These are phyloP conservation scores for Helicoverpa armigera DNA, from an alignment of 1,140 invertebrate species.

Conservation along the genomic window DNA sequence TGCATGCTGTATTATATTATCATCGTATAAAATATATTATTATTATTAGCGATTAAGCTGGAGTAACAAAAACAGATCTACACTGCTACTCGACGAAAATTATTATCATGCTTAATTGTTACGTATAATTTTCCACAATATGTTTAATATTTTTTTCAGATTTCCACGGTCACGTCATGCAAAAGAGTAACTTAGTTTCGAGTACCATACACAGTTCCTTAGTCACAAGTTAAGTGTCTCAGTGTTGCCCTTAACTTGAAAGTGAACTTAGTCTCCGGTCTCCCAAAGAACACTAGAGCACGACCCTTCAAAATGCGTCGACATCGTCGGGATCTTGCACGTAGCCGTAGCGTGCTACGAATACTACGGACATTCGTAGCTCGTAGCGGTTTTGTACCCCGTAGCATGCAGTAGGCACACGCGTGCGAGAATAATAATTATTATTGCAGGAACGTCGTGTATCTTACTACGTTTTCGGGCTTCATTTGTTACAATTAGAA, in stretches of 20 bases:
- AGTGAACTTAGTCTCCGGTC: slow-evolving; percentile 16
- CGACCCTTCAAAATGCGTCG: slow-evolving; percentile 16
- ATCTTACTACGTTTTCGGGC: no score
- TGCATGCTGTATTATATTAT: no score
- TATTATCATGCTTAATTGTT: no score
- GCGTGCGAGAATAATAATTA: not conserved
- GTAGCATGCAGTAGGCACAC: not conserved
- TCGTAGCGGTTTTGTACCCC: slow-evolving; percentile 8
- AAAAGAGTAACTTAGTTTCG: not conserved
- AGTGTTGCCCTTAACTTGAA: slow-evolving; percentile 10
- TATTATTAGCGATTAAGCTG: no score
- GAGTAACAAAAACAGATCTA: no score
- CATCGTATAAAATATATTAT: no score
- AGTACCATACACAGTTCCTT: slow-evolving; percentile 10
- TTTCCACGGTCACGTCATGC: not conserved
- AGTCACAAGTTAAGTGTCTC: slow-evolving; percentile 13
- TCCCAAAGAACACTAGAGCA: slow-evolving; percentile 30
- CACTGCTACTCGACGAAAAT: no score
- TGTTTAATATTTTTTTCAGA: not conserved
- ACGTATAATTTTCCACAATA: no score
- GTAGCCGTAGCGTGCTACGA: slow-evolving; percentile 17
- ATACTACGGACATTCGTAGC: not conserved
- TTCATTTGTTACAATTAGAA: no score
- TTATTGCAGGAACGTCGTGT: no score
- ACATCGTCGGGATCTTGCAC: slow-evolving; percentile 10